These are phyloP conservation scores for Conger conger DNA, from an alignment of 2,113 vertebrate genomes.

Conservation along the genomic window DNA sequence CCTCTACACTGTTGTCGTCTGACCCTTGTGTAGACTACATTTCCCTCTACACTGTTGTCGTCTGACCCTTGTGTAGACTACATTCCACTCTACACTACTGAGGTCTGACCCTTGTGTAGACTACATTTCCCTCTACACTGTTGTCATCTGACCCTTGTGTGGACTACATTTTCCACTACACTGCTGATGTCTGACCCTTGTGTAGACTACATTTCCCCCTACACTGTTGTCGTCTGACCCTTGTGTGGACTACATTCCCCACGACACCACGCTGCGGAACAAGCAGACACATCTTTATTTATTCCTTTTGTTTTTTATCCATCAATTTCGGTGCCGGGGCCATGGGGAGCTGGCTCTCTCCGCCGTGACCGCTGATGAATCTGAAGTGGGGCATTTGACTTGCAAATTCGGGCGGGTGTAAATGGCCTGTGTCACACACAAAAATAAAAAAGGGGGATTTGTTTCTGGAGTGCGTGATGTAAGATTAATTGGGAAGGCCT, in stretches of 20 bases:
- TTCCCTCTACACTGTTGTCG: neutral
- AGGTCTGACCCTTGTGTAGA: neutral
- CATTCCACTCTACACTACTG: too few relatives aligned
- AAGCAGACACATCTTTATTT: constrained; percentile 29
- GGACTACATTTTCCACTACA: too few relatives aligned
- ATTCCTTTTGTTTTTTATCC: constrained; percentile 29
- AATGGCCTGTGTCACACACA: constrained; percentile 29
- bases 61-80: neutral
- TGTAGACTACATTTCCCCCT: too few relatives aligned
- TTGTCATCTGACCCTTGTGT: too few relatives aligned
- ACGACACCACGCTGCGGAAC: neutral
- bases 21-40: neutral
- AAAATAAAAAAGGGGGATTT: constrained; percentile 32
- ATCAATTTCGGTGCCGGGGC: constrained; percentile 19
- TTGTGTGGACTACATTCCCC: too few relatives aligned
- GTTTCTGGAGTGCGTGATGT: neutral
- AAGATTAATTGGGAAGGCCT: neutral
- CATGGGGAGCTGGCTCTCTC: constrained; percentile 22
- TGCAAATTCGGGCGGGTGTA: constrained; percentile 40
- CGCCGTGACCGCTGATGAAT: constrained; percentile 25
- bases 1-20: neutral
- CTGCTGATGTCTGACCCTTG: too few relatives aligned
- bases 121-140: neutral
- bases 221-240: too few relatives aligned
- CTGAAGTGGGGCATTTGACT: constrained; percentile 40